phyloP scores from a whole-genome alignment of 2,797 vertebrate genomes.

The Premnoplex brunnescens region DNA sequence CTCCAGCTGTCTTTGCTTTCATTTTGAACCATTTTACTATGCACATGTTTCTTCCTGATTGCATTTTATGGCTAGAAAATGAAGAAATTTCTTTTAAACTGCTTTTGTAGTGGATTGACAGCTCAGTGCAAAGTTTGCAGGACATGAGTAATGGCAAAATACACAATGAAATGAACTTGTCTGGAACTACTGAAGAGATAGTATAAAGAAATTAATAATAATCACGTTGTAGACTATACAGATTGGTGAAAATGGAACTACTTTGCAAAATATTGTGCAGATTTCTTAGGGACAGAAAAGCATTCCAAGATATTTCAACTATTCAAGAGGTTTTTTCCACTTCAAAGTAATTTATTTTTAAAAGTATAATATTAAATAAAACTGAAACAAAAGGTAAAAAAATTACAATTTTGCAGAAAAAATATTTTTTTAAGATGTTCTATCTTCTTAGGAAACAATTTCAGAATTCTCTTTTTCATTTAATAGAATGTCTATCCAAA shows the following conservation, averaged over 20 bases:
- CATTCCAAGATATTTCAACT: background rate
- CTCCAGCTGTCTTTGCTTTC: background rate
- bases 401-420: accelerated
- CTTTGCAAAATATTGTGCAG: background rate
- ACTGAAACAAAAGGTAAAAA: background rate
- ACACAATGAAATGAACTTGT: background rate
- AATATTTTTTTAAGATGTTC: background rate
- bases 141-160: background rate
- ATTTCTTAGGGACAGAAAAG: background rate
- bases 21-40: background rate
- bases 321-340: background rate
- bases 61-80: background rate
- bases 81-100: background rate
- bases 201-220: background rate
- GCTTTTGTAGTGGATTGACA: background rate
- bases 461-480: background rate
- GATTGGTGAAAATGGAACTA: background rate
- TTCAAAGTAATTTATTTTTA: background rate
- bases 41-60: background rate
- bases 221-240: background rate
- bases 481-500: background rate
- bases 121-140: background rate
- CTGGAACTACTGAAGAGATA: background rate
- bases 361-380: background rate
- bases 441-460: background rate